These are phyloP conservation scores for Hirtodrosophila confusa DNA, from an alignment of 2,888 invertebrate genomes.

Conservation along the genomic window DNA sequence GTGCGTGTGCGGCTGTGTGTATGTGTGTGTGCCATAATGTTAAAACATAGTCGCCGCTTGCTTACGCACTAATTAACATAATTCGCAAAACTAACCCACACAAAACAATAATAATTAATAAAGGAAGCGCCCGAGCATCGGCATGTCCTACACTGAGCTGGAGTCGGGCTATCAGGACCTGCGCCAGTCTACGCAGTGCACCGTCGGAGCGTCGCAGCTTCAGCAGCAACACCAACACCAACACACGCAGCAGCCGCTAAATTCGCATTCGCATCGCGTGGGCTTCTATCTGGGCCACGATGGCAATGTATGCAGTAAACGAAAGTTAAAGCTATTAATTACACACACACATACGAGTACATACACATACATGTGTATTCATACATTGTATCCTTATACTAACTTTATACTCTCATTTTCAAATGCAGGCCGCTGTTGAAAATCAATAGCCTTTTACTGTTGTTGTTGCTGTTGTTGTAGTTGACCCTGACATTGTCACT, in stretches of 20 bases:
- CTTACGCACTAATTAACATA: conserved; percentile 26
- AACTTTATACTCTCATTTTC: too few relatives aligned
- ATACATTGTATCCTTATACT: too few relatives aligned
- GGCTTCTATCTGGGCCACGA: conserved; percentile 90
- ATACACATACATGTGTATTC: neutral
- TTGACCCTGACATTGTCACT: conserved; percentile 57
- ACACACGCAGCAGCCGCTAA: conserved; percentile 35
- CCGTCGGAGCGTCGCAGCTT: conserved; percentile 40
- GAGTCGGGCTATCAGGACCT: conserved; percentile 96
- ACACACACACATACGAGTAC: neutral
- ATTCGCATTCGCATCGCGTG: conserved; percentile 59
- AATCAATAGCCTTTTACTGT: conserved; percentile 31
- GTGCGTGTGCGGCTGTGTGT: neutral
- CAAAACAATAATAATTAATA: neutral
- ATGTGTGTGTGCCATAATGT: conserved; percentile 21
- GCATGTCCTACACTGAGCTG: conserved; percentile 96
- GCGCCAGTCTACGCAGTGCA: conserved; percentile 74
- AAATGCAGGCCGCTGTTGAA: conserved; percentile 12
- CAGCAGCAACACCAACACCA: conserved; percentile 40
- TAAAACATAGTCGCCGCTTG: conserved; percentile 25
- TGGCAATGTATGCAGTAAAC: conserved; percentile 85
- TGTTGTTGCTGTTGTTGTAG: conserved; percentile 16
- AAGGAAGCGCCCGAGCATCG: conserved; percentile 8
- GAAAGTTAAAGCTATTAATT: conserved; percentile 12
- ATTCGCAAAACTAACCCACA: conserved; percentile 26